These are phyloP conservation scores for Amphiura filiformis DNA, from an alignment of 35 echinoderm and acorn worm genomes.

Conservation along the genomic window DNA sequence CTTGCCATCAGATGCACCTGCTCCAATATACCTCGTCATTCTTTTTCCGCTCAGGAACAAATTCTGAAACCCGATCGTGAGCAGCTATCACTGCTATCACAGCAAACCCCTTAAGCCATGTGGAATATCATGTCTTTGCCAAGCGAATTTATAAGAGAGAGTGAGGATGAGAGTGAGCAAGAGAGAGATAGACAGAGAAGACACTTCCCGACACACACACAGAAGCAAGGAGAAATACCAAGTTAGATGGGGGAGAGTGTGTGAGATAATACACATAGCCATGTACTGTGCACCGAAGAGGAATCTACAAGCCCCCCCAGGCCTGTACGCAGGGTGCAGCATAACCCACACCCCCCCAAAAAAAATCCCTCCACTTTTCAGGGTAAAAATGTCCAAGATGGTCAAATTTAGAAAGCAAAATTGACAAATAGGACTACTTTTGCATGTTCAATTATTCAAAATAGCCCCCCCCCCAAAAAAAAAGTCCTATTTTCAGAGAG, in stretches of 20 bases:
- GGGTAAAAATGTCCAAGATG: too few relatives aligned
- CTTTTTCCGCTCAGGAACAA: conserved; percentile 10
- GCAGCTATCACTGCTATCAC: not conserved
- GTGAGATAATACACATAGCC: not conserved
- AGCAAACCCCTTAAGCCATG: not conserved
- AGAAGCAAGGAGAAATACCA: not conserved
- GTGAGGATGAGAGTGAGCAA: not conserved
- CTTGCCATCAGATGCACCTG: not conserved
- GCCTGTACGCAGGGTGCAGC: too few relatives aligned
- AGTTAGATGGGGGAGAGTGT: not conserved
- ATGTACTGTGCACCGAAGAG: not conserved
- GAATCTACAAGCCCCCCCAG: not conserved
- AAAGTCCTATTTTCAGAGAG: too few relatives aligned
- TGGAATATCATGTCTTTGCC: not conserved
- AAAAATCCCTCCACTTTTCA: too few relatives aligned
- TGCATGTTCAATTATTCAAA: too few relatives aligned
- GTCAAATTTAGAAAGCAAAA: too few relatives aligned
- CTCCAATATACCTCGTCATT: not conserved
- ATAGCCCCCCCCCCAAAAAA: too few relatives aligned
- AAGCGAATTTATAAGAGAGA: not conserved
- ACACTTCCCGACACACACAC: not conserved
- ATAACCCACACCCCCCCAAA: too few relatives aligned
- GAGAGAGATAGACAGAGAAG: not conserved
- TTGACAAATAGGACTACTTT: too few relatives aligned
- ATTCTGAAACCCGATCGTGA: not conserved